phyloP scores from a whole-genome alignment of 92 coral and sea anemone species.

The Parazoanthus swiftii region DNA sequence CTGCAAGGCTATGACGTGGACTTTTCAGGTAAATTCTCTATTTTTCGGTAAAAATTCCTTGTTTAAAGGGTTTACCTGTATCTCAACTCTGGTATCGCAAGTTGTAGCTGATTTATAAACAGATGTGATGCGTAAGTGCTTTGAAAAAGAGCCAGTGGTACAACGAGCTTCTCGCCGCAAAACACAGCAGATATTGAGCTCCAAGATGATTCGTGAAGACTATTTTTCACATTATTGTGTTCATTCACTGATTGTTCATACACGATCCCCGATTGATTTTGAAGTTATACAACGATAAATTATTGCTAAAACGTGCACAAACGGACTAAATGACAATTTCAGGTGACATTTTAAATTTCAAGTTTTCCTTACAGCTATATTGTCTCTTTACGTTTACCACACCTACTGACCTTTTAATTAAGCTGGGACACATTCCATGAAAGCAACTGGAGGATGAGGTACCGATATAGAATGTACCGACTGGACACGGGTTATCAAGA shows the following conservation, averaged over 20 bases:
- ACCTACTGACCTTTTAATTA: conserved; percentile 13
- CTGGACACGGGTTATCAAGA: conserved; percentile 5
- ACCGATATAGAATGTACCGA: conserved; percentile 13
- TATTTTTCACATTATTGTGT: conserved; percentile 13
- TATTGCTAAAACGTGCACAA: conserved; percentile 10
- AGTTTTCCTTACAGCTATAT: conserved; percentile 7
- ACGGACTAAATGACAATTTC: conserved; percentile 14
- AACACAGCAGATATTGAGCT: conserved; percentile 10
- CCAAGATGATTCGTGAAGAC: conserved; percentile 14
- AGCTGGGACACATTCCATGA: background rate
- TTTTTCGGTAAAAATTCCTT: conserved; percentile 14
- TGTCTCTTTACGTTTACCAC: conserved; percentile 9
- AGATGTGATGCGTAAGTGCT: conserved; percentile 17
- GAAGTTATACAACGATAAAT: conserved; percentile 12
- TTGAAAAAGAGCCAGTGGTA: conserved; percentile 10
- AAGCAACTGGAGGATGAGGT: conserved; percentile 11
- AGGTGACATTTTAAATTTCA: conserved; percentile 6
- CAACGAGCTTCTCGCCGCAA: conserved; percentile 15
- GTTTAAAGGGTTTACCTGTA: conserved; percentile 13
- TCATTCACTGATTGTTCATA: conserved; percentile 15
- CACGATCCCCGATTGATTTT: conserved; percentile 16
- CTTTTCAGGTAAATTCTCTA: background rate
- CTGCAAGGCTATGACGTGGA: background rate
- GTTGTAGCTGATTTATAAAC: conserved; percentile 15
- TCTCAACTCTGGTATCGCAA: conserved; percentile 11